A percentile compares a stretch with the other conserved stretches of the same genome.
These are phyloP conservation scores for Prosopocoilus inquinatus DNA, from an alignment of 2,888 invertebrate genomes.

Conservation along the genomic window DNA sequence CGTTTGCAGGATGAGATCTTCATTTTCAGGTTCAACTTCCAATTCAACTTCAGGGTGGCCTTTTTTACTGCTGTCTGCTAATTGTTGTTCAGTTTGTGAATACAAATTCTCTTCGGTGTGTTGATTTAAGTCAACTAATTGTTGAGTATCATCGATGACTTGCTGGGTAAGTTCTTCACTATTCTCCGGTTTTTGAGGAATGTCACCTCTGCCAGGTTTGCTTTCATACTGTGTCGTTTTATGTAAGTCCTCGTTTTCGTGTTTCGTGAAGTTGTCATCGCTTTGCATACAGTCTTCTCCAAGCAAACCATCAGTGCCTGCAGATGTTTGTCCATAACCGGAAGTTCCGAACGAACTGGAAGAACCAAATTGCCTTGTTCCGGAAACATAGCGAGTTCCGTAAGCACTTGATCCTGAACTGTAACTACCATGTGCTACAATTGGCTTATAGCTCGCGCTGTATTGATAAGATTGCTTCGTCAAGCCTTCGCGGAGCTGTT, in stretches of 20 bases:
- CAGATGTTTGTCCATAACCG: slow-evolving; percentile 5
- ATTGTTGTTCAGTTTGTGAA: neutral
- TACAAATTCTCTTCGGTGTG: slow-evolving; percentile 10
- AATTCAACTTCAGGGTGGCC: neutral
- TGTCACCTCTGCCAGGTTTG: neutral
- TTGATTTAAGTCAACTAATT: slow-evolving; percentile 29
- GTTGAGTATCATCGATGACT: slow-evolving; percentile 31
- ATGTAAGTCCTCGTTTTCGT: neutral
- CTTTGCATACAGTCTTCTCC: slow-evolving; percentile 23
- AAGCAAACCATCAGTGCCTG: neutral
- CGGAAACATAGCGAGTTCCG: neutral
- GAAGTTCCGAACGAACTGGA: neutral
- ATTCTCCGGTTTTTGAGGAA: neutral
- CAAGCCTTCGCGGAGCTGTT: slow-evolving; percentile 44
- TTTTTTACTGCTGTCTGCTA: neutral
- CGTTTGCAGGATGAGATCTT: neutral
- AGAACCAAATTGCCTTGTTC: neutral
- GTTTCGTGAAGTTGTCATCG: slow-evolving; percentile 17
- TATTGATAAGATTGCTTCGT: slow-evolving; percentile 25
- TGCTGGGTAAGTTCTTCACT: slow-evolving; percentile 23
- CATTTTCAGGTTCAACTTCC: no score
- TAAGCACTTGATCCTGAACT: slow-evolving; percentile 2
- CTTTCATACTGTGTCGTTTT: neutral
- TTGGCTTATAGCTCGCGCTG: neutral
- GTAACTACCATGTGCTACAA: neutral